Percentiles rank a stretch among this genome's conserved stretches.
Conservation (phyloP, 2,888 invertebrate genomes). For the Leptodirus hochenwartii region DNA sequence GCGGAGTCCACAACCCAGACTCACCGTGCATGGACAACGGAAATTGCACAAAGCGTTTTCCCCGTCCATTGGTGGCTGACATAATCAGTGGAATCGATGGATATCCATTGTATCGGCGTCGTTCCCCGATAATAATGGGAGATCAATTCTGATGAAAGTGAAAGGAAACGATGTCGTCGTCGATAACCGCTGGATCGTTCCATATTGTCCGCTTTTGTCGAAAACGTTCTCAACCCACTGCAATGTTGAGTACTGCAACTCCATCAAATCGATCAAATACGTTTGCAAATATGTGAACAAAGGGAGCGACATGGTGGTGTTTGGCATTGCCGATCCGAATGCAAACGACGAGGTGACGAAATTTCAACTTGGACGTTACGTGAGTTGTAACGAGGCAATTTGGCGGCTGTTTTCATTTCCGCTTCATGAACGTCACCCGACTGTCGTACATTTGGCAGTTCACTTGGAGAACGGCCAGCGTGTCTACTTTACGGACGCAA, state of each 20-base stretch:
- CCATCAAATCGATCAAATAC: conserved; percentile 22
- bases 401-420: conserved; percentile 13
- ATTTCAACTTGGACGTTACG: conserved; percentile 16
- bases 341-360: conserved; percentile 12
- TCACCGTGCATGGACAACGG: conserved; percentile 24
- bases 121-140: conserved; percentile 15
- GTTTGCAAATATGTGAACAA: conserved; percentile 20
- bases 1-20: conserved; percentile 19
- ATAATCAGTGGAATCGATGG: conserved; percentile 15
- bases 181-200: conserved; percentile 22
- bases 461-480: conserved; percentile 12
- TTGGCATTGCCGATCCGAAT: conserved; percentile 14
- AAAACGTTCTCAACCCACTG: conserved; percentile 17
- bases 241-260: conserved; percentile 22
- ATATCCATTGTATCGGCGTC: conserved; percentile 18
- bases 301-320: conserved; percentile 14
- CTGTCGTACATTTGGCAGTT: conserved; percentile 18
- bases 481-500: conserved; percentile 10
- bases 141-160: conserved; percentile 14
- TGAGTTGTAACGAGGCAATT: conserved; percentile 16
- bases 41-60: conserved; percentile 19
- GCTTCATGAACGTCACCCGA: conserved; percentile 16
- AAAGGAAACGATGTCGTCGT: conserved; percentile 12
- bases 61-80: conserved; percentile 9
- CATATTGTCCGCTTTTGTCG: conserved; percentile 17